These are phyloP conservation scores for Archaeoteleia sp. DNA, from an alignment of 2,888 invertebrate genomes.

Conservation along the genomic window DNA sequence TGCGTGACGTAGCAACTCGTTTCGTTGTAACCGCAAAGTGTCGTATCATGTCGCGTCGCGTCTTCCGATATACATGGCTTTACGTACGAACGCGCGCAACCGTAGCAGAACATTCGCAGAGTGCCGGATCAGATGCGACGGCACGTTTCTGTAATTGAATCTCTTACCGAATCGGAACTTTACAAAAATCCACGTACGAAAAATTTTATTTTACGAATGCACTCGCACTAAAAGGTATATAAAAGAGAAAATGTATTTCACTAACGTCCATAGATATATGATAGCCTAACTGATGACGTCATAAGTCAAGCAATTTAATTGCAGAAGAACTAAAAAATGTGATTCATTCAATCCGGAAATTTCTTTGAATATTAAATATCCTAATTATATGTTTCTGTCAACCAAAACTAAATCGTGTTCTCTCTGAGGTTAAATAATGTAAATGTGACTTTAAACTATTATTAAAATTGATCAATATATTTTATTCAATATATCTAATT, in stretches of 20 bases:
- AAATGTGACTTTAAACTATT: too few species aligned
- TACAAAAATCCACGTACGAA: slow-evolving; percentile 13
- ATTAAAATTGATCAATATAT: too few species aligned
- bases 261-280: not conserved
- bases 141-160: slow-evolving; percentile 16
- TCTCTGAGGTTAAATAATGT: too few species aligned
- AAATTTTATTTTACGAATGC: slow-evolving; percentile 9
- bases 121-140: slow-evolving; percentile 3
- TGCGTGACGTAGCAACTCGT: slow-evolving; percentile 7
- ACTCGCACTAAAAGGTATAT: not conserved
- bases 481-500: slow-evolving; percentile 3
- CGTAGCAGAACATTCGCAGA: slow-evolving; percentile 7
- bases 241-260: slow-evolving; percentile 9
- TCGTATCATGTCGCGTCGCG: slow-evolving; percentile 13
- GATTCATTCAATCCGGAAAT: too few species aligned
- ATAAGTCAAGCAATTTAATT: too few species aligned
- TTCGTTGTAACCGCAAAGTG: slow-evolving; percentile 12
- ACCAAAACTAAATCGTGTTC: too few species aligned
- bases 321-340: too few species aligned
- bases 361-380: too few species aligned
- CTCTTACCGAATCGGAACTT: slow-evolving; percentile 7
- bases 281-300: too few species aligned
- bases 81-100: slow-evolving; percentile 3
- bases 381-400: too few species aligned
- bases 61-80: slow-evolving; percentile 4